Evolutionary conservation across 2,888 invertebrate species (phyloP), one percentile per base, ranked within the genome.

Genomic region (Pseudeuparius sepicola): DNA sequence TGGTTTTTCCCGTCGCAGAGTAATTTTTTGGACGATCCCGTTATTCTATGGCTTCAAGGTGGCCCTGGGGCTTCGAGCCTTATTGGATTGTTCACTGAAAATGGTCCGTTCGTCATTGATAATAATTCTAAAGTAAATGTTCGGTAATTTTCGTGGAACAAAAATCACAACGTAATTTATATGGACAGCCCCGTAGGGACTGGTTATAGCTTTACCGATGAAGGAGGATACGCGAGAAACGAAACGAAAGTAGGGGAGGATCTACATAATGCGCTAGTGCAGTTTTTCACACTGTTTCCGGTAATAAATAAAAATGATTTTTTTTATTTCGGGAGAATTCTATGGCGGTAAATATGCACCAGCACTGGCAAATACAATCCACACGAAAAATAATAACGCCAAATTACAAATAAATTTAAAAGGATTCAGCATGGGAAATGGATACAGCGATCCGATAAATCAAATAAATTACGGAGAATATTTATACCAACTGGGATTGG

Each of bases 131-230:
- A 51, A 30, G 40, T 60, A 40, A 60, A 48, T 57, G 59, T 70
- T 37, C 70, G 85, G 20, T 71, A 80, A 48, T 78, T 78, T 46
- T 34, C 43, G 9, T 47, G 47, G 47, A 31, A 41, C 10, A 41
- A 35, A 11, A 31, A 34, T 7, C 43, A 46, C 24, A 43, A 43
- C 51, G 59, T 92, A 24, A 68, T 92, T 31, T 92, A 84, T 55
- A 80, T 92, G 34, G 92, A 92, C 55, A 90, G 88, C 58, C 92
- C 92, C 0, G 90, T 86, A 1, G 88, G 89, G 2, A 82, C 87
- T 2, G 90, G 90, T 0, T 92, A 80, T 56, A 90, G 89, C 59
- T 90, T 86, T 51, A 87, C 90, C 0, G 71, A 76, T 2, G n/a
- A n/a, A n/a, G 67, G 57, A 33, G 89, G 90, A 1, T 89, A 82